phyloP scores from a whole-genome alignment of 2,797 vertebrate species.

The Eutrigla gurnardus region DNA sequence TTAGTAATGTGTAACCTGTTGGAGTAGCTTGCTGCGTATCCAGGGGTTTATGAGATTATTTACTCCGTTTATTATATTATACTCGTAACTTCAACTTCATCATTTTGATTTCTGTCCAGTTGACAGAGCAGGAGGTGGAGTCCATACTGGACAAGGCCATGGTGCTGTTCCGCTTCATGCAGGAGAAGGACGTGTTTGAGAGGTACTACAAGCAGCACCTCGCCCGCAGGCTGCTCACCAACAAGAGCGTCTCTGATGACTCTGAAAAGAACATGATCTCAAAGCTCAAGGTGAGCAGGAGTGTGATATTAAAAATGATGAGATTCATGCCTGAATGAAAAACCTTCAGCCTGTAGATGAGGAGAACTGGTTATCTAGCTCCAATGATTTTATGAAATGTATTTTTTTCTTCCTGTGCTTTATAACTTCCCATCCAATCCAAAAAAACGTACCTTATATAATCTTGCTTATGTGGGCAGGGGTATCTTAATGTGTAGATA shows the following conservation, averaged over 20 bases:
- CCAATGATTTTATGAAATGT: background rate
- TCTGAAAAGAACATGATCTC: slow-evolving; percentile 99
- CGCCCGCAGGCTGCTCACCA: slow-evolving; percentile 97
- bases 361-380: background rate
- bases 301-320: background rate
- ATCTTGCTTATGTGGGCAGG: background rate
- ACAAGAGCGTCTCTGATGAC: slow-evolving; percentile 99
- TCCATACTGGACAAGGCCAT: slow-evolving; percentile 99
- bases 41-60: background rate
- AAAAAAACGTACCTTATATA: too few relatives aligned
- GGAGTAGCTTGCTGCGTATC: background rate
- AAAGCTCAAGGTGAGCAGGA: slow-evolving; percentile 92
- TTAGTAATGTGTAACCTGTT: background rate
- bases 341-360: background rate
- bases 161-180: slow-evolving; percentile 99
- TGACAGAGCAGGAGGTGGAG: slow-evolving; percentile 95
- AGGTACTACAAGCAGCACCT: slow-evolving; percentile 99
- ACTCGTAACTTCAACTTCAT: background rate
- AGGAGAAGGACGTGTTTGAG: slow-evolving; percentile 99
- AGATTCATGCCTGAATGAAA: slow-evolving; percentile 4
- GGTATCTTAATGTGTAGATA: too few relatives aligned
- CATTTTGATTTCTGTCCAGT: slow-evolving; percentile 51
- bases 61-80: background rate
- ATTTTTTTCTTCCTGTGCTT: too few relatives aligned
- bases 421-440: too few relatives aligned